phyloP scores from a whole-genome alignment of 37 sponge, comb jelly and placozoan species.

The Eunapius fragilis region DNA sequence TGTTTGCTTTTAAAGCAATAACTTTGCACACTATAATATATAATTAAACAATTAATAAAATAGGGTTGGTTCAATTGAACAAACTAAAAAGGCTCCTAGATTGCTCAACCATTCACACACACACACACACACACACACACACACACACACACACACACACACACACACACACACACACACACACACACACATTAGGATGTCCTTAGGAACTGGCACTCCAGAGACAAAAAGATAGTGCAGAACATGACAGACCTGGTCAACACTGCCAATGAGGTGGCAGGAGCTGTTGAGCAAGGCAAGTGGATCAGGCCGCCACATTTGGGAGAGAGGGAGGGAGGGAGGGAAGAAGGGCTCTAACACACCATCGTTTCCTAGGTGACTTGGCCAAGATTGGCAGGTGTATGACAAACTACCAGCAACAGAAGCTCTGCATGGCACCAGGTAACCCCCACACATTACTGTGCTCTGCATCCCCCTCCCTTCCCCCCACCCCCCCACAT shows the following conservation, averaged over 20 bases:
- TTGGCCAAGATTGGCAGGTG: constrained; percentile 63
- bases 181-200: constrained; percentile 59
- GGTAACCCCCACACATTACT: constrained; percentile 40
- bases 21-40: no score
- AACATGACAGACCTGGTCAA: constrained; percentile 56
- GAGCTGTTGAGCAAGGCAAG: constrained; percentile 61
- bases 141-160: no score
- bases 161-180: no score
- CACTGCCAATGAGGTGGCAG: constrained; percentile 49
- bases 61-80: no score
- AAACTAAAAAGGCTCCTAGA: no score
- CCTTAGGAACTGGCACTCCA: constrained; percentile 80
- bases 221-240: constrained; percentile 55
- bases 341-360: background rate
- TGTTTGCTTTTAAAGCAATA: background rate
- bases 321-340: background rate
- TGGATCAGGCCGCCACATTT: no score
- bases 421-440: constrained; percentile 86
- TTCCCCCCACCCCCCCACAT: no score
- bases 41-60: no score
- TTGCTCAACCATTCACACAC: no score
- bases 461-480: no score
- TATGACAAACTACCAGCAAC: constrained; percentile 42
- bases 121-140: no score
- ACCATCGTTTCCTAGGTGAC: constrained; percentile 53